phyloP scores from a whole-genome alignment of 2,113 vertebrate species.

The rat (Rattus norvegicus) region GRCr8 NC_086024.1:62707501-62708000 shows the following conservation, averaged over 20 bases:
- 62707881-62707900: not conserved
- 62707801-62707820: not conserved
- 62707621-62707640: not conserved
- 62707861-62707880: not conserved
- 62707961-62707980: not conserved
- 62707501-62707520: not conserved
- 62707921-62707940: not conserved
- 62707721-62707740: no score
- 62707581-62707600: not conserved
- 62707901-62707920: not conserved
- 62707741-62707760: not conserved
- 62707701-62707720: not conserved
- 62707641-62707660: not conserved
- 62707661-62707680: not conserved
- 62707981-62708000: not conserved
- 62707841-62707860: not conserved
- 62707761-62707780: not conserved
- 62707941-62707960: not conserved
- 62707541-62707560: not conserved
- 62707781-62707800: not conserved
- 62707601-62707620: not conserved
- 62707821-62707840: not conserved
- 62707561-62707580: fast-evolving
- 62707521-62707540: not conserved
- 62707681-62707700: no score